A percentile compares a stretch with the other conserved stretches of the same genome.
Conservation (phyloP, 2,797 vertebrate genomes). For the Rhinophrynus dorsalis region DNA sequence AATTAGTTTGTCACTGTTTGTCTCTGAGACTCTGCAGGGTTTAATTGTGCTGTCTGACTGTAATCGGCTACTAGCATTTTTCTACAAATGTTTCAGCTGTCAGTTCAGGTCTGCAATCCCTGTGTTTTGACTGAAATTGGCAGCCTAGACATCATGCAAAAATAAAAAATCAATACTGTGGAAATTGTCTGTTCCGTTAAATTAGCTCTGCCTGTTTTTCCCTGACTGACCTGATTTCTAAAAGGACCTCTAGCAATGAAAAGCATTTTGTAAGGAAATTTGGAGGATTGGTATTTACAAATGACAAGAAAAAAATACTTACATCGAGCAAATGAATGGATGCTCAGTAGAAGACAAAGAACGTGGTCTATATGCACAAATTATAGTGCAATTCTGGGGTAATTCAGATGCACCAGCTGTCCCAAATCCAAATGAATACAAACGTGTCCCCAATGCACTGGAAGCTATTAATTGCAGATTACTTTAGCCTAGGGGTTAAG, state of each 20-base stretch:
- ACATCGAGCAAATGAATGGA: slow-evolving; percentile 29
- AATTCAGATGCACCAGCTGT: too few relatives aligned
- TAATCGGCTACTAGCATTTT: slow-evolving; percentile 39
- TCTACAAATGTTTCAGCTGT: slow-evolving; percentile 37
- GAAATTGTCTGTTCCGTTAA: slow-evolving; percentile 50
- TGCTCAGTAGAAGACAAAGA: background rate
- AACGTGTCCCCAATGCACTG: too few relatives aligned
- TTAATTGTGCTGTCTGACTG: slow-evolving; percentile 32
- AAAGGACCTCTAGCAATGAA: slow-evolving; percentile 46
- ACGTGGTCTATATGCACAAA: too few relatives aligned
- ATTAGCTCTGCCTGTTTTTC: slow-evolving; percentile 45
- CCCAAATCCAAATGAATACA: too few relatives aligned
- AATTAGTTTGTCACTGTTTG: slow-evolving; percentile 16
- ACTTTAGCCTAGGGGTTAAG: too few relatives aligned
- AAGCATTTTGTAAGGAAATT: slow-evolving; percentile 33
- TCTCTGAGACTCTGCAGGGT: slow-evolving; percentile 13
- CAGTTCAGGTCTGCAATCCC: slow-evolving; percentile 30
- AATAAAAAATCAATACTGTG: slow-evolving; percentile 51
- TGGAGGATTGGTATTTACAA: slow-evolving; percentile 23
- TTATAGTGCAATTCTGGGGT: too few relatives aligned
- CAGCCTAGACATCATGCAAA: slow-evolving; percentile 44
- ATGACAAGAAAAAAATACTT: slow-evolving; percentile 31
- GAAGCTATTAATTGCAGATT: too few relatives aligned
- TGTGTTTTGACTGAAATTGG: slow-evolving; percentile 44
- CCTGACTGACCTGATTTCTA: slow-evolving; percentile 48